Base-by-base conservation (phyloP, 2,888 invertebrate species). In the Apocheima hispidaria region DNA sequence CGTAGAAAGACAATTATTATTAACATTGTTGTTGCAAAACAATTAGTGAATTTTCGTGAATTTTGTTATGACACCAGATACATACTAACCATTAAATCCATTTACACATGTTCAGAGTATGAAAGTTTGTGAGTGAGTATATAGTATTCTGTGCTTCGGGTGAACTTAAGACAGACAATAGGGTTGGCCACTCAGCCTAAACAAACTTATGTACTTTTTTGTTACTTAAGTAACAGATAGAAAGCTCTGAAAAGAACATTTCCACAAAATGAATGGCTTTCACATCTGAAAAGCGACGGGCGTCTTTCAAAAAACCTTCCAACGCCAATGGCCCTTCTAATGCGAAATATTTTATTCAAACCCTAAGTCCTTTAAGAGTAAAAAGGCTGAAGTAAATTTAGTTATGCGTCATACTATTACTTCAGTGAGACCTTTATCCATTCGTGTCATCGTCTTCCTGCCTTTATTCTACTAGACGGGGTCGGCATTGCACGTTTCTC, bases 161-260 rank as follows among this genome's bases (percentile, higher is more conserved):
- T 43, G 23, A n/a, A 2, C 14, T 7, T 2, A 14, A 23, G 14
- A 23, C 23, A 0, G 14, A 43, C 4, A 46, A 7, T 12, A 33
- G n/a, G 7, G 3, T 12, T 46, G 28, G 26, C n/a, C 30, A 46
- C 6, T 46, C 18, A 12, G 30, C 18, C 18, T n/a, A 18, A 6
- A 46, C 18, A 12, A 18, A 30, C 28, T 30, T 46, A n/a, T n/a
- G n/a, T n/a, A 20, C 12, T 18, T 46, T 30, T 30, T 26, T 44
- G 20, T 30, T 33, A 46, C 30, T 46, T 46, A 33, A 23, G 44
- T 46, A 30, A 30, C 38, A 26, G 49, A 49, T 38, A 50, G 38
- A 50, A 36, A 38, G 5, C 16, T 16, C 16, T 50, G 50, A 50
- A 50, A 38, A 50, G 49, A 50, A 38, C 50, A 38, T 50, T 50